Conservation (phyloP, 2,797 vertebrate genomes). For the Cyprinella venusta region DNA sequence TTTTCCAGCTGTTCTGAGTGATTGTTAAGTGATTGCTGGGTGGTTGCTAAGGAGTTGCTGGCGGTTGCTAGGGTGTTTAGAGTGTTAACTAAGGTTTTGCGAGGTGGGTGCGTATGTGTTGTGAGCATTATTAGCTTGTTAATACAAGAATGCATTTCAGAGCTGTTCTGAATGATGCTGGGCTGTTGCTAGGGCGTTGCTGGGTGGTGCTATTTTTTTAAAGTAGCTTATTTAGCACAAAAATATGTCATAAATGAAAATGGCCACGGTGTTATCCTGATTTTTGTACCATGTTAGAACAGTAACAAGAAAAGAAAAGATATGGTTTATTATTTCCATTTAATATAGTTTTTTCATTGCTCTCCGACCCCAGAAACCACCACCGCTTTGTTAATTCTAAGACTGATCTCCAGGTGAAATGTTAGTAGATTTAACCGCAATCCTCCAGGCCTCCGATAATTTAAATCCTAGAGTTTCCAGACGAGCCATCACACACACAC, state of each 20-base stretch:
- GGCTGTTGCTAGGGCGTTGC: background rate
- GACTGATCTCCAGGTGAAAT: slow-evolving; percentile 1
- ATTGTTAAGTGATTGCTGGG: no score
- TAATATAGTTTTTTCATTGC: background rate
- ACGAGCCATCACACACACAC: background rate
- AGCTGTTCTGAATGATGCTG: background rate
- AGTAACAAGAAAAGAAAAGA: background rate
- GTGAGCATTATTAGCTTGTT: background rate
- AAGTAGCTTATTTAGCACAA: background rate
- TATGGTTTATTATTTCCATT: background rate
- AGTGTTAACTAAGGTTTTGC: no score
- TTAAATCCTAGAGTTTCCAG: slow-evolving; percentile 21
- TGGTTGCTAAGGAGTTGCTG: background rate
- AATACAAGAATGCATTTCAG: background rate
- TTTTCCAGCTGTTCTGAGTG: background rate
- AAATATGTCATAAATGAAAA: background rate
- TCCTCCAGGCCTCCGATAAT: background rate
- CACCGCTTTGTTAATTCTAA: no score
- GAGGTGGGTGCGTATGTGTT: background rate
- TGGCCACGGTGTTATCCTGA: background rate
- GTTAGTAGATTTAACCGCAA: background rate
- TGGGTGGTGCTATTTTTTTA: background rate
- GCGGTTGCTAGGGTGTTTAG: no score
- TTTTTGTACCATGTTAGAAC: background rate
- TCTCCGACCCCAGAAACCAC: background rate